A percentile compares a stretch with the other conserved stretches of the same genome.
These are phyloP conservation scores for Acronicta aceris DNA, from an alignment of 2,888 invertebrate genomes.

Conservation along the genomic window DNA sequence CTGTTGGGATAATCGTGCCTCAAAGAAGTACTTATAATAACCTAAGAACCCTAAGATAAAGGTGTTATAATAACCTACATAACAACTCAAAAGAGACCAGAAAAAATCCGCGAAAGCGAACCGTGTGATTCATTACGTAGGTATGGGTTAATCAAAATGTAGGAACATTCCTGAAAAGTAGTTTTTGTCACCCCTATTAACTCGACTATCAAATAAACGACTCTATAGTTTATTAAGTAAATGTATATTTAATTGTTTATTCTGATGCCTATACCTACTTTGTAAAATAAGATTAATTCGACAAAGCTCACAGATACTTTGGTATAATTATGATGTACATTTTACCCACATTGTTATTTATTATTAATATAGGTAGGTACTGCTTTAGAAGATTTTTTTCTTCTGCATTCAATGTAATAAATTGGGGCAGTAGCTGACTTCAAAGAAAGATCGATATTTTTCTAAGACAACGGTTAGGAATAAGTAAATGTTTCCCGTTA, in stretches of 20 bases:
- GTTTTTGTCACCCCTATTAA: constrained; percentile 23
- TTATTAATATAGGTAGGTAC: no score
- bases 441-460: no score
- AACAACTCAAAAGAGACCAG: constrained; percentile 29
- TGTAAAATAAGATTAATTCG: no score
- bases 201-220: constrained; percentile 31
- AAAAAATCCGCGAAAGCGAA: constrained; percentile 32
- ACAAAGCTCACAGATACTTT: no score
- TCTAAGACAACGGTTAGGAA: no score
- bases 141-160: constrained; percentile 25
- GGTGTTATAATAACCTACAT: constrained; percentile 31
- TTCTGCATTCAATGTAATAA: no score
- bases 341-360: no score
- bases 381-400: no score
- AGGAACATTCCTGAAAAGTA: constrained; percentile 29
- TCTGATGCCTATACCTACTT: constrained; percentile 5
- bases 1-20: constrained; percentile 43
- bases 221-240: constrained; percentile 32
- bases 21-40: constrained; percentile 46
- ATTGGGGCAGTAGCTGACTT: no score
- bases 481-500: no score
- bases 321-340: no score
- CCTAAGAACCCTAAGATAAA: constrained; percentile 45
- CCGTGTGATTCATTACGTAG: constrained; percentile 25
- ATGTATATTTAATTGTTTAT: constrained; percentile 30